phyloP scores from a whole-genome alignment of 2,888 invertebrate genomes.

The Platyscelio sp. region DNA sequence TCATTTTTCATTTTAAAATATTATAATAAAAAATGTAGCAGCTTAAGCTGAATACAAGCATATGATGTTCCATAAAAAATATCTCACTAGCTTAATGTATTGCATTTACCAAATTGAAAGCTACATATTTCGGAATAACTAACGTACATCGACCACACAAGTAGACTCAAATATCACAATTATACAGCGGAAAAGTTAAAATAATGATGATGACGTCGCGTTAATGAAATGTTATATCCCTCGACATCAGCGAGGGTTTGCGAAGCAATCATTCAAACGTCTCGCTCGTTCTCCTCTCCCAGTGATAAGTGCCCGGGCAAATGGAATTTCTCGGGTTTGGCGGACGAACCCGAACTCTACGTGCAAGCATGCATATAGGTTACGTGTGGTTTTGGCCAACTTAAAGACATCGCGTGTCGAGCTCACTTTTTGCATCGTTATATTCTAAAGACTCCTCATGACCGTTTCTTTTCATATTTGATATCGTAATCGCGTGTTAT shows the following conservation, averaged over 20 bases:
- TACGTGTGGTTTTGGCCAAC: constrained; percentile 53
- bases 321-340: constrained; percentile 20
- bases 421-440: constrained; percentile 46
- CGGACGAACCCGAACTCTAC: constrained; percentile 25
- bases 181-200: constrained; percentile 10
- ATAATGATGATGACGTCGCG: constrained; percentile 47
- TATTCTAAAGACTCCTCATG: constrained; percentile 59
- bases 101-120: too few species aligned
- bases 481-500: constrained; percentile 60
- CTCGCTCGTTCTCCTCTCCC: background rate
- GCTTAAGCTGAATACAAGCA: too few species aligned
- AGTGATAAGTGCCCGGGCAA: constrained; percentile 35
- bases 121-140: background rate
- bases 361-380: constrained; percentile 40
- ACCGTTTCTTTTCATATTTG: constrained; percentile 47
- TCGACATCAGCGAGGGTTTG: constrained; percentile 13
- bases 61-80: too few species aligned
- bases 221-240: constrained; percentile 52
- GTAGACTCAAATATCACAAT: constrained; percentile 37
- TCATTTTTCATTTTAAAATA: too few species aligned
- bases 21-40: too few species aligned
- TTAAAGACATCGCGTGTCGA: constrained; percentile 44
- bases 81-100: too few species aligned
- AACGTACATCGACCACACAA: constrained; percentile 48
- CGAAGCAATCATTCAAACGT: constrained; percentile 34